Conservation (phyloP, 1,140 invertebrate species). For the Drosophila sp. region DNA sequence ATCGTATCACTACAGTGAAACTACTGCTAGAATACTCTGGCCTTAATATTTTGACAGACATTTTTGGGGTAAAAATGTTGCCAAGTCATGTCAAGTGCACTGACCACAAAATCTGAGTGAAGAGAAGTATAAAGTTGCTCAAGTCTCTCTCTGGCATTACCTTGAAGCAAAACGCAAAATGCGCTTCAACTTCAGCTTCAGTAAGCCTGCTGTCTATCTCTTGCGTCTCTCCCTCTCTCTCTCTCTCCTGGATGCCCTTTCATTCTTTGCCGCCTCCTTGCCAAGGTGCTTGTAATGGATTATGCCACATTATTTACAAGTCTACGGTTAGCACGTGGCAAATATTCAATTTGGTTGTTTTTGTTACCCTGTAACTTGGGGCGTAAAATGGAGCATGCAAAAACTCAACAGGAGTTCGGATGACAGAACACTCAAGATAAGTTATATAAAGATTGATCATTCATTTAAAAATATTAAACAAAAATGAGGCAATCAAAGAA, state of each 20-base stretch:
- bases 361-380: background rate
- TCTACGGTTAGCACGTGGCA: slow-evolving; percentile 56
- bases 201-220: slow-evolving; percentile 1
- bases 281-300: slow-evolving; percentile 49
- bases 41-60: background rate
- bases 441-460: too few species aligned
- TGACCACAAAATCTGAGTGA: background rate
- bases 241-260: background rate
- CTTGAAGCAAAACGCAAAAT: slow-evolving; percentile 1
- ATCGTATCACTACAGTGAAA: background rate
- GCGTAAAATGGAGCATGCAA: background rate
- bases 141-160: background rate
- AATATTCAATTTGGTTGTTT: slow-evolving; percentile 67
- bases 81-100: background rate
- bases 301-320: slow-evolving; percentile 68
- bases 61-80: background rate
- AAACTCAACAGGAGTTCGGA: too few species aligned
- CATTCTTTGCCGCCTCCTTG: background rate
- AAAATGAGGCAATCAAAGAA: too few species aligned
- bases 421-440: too few species aligned
- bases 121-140: background rate
- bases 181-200: background rate
- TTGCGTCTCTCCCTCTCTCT: background rate
- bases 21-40: background rate
- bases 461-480: too few species aligned